Evolutionary conservation across 2,113 vertebrate species (phyloP).

Genomic region (Aplodontia rufa): DNA sequence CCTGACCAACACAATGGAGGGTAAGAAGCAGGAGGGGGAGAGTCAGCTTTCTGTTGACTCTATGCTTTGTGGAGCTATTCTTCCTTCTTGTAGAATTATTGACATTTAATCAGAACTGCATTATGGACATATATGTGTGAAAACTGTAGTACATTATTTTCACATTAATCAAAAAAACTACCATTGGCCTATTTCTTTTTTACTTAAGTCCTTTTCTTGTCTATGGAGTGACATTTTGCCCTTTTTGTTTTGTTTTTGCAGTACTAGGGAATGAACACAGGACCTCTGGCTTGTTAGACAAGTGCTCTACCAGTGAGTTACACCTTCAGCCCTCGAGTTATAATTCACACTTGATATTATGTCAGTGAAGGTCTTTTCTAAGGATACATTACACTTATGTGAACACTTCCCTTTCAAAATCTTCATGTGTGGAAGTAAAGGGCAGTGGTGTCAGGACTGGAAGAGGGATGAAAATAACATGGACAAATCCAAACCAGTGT

Average conservation of each 20-base stretch:
- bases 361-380: not conserved
- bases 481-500: not conserved
- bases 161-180: not conserved
- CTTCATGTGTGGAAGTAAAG: not conserved
- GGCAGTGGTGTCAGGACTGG: not conserved
- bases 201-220: not conserved
- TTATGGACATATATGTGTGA: not conserved
- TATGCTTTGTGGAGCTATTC: not conserved
- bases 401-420: not conserved
- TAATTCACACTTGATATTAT: not conserved
- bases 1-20: constrained; percentile 96
- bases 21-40: constrained; percentile 77
- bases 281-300: too few relatives aligned
- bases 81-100: not conserved
- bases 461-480: not conserved
- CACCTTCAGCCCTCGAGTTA: not conserved
- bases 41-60: not conserved
- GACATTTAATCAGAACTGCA: not conserved
- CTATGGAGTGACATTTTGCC: not conserved
- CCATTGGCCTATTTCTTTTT: not conserved
- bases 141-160: not conserved
- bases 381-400: not conserved
- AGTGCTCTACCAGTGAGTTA: too few relatives aligned
- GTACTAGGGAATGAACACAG: too few relatives aligned
- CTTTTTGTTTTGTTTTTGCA: too few relatives aligned